Evolutionary conservation across 2,113 vertebrate genomes (phyloP), one percentile per base, ranked within the genome.

Genomic region (Ranitomeya imitator): DNA sequence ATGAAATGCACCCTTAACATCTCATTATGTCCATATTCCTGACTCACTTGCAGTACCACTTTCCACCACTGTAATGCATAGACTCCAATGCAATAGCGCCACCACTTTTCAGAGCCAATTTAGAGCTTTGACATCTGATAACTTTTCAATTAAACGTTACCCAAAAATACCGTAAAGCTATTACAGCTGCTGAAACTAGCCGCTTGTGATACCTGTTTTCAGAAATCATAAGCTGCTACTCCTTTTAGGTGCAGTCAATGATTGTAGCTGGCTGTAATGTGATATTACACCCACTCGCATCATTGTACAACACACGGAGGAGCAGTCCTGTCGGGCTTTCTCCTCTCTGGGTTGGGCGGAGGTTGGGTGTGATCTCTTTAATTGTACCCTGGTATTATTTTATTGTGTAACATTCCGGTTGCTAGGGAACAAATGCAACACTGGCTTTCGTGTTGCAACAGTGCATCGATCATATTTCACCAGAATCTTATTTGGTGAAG

Each of bases 311-410:
- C 54, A 26, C 26, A 14, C 16, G 67, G 67, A n/a, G n/a, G 7
- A n/a, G 52, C 10, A 26, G 78, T 60, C 55, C 37, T 57, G 26
- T 19, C 52, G 23, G 26, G 26, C 19, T 79, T 55, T 55, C 77
- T 23, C 55, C 6, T 4, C 77, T 14, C n/a, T 55, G 65, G 82
- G 63, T 23, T 23, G 65, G 67, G 83, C 63, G 6, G 61, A 7
- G 52, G 60, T 15, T 59, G 79, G 79, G 79, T 80, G 79, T 80
- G 79, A 80, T 59, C 79, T 3, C 13, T 31, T 59, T 19, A 60
- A 60, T 80, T 60, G 4, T 51, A 52, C 9, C 81, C 60, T 83
- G 19, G 52, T 60, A 45, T 63, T 57, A 63, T 37, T 45, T 51
- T 83, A 63, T 83, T 83, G 80, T 65, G 60, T 14, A 79, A 79